Evolutionary conservation across 1,140 invertebrate species (phyloP).

Genomic region (Pygmarrhopalites habei): DNA sequence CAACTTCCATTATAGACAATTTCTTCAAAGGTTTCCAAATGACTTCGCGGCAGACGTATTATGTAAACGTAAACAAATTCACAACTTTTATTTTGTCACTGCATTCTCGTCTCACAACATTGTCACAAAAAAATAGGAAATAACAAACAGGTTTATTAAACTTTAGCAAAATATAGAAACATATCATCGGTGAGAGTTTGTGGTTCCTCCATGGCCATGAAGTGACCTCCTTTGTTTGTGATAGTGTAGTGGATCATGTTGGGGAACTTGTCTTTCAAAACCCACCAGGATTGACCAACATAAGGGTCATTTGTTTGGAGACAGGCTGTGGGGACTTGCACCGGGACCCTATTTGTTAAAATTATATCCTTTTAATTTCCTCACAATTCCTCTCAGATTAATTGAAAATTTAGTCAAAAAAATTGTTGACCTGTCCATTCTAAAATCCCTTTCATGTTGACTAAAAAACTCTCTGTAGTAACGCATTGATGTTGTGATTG

Average conservation of each 20-base stretch:
- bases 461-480: conserved; percentile 63
- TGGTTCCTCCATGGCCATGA: conserved; percentile 12
- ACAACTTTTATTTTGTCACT: too few relatives aligned
- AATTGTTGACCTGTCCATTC: background rate
- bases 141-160: too few relatives aligned
- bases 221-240: conserved; percentile 5
- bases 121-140: too few relatives aligned
- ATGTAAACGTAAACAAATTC: too few relatives aligned
- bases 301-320: conserved; percentile 45
- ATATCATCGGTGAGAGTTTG: conserved; percentile 4
- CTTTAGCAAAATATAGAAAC: background rate
- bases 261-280: conserved; percentile 8
- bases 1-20: too few relatives aligned
- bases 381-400: background rate
- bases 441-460: conserved; percentile 38
- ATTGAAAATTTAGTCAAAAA: background rate
- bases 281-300: conserved; percentile 9
- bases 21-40: too few relatives aligned
- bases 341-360: conserved; percentile 3
- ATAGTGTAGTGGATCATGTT: background rate
- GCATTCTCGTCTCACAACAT: too few relatives aligned
- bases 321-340: conserved; percentile 4
- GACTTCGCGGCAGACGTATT: too few relatives aligned
- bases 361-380: background rate
- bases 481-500: conserved; percentile 66